These are phyloP conservation scores for Caloenas nicobarica DNA, from an alignment of 2,113 vertebrate species.

Conservation along the genomic window DNA sequence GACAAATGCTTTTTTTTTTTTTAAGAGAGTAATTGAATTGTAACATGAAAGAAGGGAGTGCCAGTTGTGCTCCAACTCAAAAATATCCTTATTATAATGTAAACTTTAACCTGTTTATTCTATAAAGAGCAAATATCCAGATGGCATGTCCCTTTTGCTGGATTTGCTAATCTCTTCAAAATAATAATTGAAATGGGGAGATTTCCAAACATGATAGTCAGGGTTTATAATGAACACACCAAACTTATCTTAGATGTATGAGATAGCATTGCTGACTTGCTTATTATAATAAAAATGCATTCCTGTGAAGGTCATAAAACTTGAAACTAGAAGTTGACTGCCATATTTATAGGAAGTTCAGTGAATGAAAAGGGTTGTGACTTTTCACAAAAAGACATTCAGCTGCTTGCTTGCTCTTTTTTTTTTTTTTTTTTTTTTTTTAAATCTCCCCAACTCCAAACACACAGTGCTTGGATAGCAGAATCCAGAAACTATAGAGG, in stretches of 20 bases:
- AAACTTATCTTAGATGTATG: neutral
- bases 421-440: neutral
- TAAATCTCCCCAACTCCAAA: neutral
- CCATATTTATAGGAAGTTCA: neutral
- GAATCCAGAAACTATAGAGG: neutral
- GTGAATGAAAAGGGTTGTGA: neutral
- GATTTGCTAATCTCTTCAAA: neutral
- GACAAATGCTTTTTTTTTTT: neutral
- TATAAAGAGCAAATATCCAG: neutral
- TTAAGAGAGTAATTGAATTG: neutral
- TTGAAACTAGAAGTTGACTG: neutral
- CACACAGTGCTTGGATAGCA: neutral
- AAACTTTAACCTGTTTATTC: neutral
- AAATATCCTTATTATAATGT: neutral
- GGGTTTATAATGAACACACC: neutral
- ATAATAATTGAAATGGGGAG: neutral
- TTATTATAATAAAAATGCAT: neutral
- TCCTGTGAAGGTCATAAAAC: neutral
- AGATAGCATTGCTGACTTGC: neutral
- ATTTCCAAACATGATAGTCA: neutral
- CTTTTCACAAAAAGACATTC: neutral
- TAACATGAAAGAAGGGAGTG: neutral
- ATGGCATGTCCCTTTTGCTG: neutral
- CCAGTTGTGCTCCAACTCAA: neutral
- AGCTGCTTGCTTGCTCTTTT: neutral